Evolutionary conservation across 2,113 vertebrate genomes (phyloP).

Genomic region (Xiphophorus hellerii): DNA sequence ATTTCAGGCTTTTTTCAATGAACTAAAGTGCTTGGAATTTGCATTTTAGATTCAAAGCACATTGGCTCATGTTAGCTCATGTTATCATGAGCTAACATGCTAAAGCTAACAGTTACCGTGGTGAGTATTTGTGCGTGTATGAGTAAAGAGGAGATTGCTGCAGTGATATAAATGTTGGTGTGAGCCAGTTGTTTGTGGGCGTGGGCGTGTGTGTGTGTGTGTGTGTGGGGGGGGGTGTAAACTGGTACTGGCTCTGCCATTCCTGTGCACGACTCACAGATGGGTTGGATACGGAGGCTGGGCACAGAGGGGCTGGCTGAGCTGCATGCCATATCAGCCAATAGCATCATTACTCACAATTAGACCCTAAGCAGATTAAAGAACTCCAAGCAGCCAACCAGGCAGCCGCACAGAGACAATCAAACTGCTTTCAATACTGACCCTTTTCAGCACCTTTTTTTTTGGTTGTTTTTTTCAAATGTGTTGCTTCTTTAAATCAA

Average conservation of each 20-base stretch:
- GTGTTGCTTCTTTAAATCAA: neutral
- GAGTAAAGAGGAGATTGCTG: constrained; percentile 10
- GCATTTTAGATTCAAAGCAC: neutral
- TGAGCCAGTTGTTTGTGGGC: constrained; percentile 25
- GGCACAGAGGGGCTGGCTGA: constrained; percentile 64
- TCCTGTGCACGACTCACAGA: constrained; percentile 65
- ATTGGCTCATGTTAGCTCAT: too few species aligned
- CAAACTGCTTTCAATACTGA: constrained; percentile 18
- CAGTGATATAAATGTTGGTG: constrained; percentile 4
- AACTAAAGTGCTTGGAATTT: constrained; percentile 64
- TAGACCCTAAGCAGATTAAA: constrained; percentile 72
- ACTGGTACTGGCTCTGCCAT: constrained; percentile 12
- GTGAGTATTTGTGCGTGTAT: constrained; percentile 1
- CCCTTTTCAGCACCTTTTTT: neutral
- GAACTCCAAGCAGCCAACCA: constrained; percentile 50
- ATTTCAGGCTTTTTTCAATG: constrained; percentile 74
- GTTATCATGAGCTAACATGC: constrained; percentile 38
- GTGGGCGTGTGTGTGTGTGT: constrained; percentile 5
- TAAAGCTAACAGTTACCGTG: constrained; percentile 37
- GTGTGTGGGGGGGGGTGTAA: constrained; percentile 30
- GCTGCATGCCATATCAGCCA: constrained; percentile 61
- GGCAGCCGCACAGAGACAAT: constrained; percentile 27
- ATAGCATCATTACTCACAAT: constrained; percentile 74
- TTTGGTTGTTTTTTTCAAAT: neutral
- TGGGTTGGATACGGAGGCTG: constrained; percentile 71